Evolutionary conservation across 2,113 vertebrate genomes (phyloP).

Genomic region (Archilochus colubris): DNA sequence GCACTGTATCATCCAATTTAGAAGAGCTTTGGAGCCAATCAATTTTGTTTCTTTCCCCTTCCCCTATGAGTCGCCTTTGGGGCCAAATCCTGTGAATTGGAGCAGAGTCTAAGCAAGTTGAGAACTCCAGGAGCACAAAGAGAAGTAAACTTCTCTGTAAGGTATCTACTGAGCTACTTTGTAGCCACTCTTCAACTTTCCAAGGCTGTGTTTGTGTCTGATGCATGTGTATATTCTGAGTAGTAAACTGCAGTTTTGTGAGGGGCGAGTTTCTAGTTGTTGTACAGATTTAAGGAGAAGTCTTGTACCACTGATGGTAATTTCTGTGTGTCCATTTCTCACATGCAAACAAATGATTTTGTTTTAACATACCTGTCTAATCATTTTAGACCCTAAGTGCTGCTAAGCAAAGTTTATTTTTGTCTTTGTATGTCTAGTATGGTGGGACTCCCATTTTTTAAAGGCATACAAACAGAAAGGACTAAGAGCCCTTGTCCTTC

Average conservation of each 20-base stretch:
- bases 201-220: background rate
- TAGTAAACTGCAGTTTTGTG: background rate
- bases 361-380: background rate
- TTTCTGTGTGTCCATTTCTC: background rate
- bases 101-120: background rate
- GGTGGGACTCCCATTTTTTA: background rate
- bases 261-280: background rate
- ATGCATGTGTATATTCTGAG: background rate
- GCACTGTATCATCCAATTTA: slow-evolving; percentile 29
- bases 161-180: background rate
- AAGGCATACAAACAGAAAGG: background rate
- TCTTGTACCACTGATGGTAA: background rate
- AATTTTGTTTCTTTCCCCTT: background rate
- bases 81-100: slow-evolving; percentile 7
- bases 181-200: background rate
- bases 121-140: background rate
- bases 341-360: background rate
- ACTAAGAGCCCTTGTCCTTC: background rate
- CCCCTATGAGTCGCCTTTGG: background rate
- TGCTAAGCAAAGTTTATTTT: background rate
- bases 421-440: background rate
- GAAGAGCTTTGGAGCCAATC: slow-evolving; percentile 19
- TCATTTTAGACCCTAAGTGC: background rate
- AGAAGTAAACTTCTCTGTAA: background rate
- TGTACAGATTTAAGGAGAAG: background rate